Evolutionary conservation across 2,888 invertebrate species (phyloP).

Genomic region (Cosmorhoe ocellata): DNA sequence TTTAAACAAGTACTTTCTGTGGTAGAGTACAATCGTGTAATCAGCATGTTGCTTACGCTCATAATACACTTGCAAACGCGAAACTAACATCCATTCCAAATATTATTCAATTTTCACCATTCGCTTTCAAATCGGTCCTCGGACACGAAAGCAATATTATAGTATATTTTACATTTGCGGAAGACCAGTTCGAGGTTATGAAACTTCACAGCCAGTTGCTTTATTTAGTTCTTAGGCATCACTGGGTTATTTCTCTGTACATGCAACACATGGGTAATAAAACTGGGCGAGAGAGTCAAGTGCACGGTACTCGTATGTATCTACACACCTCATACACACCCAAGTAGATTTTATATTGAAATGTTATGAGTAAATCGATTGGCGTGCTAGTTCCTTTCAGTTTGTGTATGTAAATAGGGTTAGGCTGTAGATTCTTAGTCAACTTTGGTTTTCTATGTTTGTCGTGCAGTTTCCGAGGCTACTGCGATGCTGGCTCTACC

Average conservation of each 20-base stretch:
- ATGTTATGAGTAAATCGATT: constrained; percentile 26
- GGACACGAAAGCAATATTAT: constrained; percentile 30
- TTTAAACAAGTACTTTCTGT: no score
- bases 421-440: constrained; percentile 41
- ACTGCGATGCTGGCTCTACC: constrained; percentile 34
- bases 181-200: constrained; percentile 45
- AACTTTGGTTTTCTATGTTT: constrained; percentile 48
- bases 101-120: no score
- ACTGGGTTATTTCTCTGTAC: constrained; percentile 29
- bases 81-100: not conserved
- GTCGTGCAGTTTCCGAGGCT: constrained; percentile 49
- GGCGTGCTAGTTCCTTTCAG: constrained; percentile 43
- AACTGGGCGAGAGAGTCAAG: constrained; percentile 26
- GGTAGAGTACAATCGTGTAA: no score
- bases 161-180: constrained; percentile 58
- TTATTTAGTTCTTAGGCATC: constrained; percentile 40
- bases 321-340: no score
- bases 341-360: no score
- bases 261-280: constrained; percentile 38
- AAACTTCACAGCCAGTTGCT: constrained; percentile 40
- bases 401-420: constrained; percentile 8
- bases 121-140: not conserved
- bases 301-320: constrained; percentile 51
- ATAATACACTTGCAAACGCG: no score
- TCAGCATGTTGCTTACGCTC: no score